phyloP scores from a whole-genome alignment of 2,113 vertebrate genomes.

The Taurulus bubalis region DNA sequence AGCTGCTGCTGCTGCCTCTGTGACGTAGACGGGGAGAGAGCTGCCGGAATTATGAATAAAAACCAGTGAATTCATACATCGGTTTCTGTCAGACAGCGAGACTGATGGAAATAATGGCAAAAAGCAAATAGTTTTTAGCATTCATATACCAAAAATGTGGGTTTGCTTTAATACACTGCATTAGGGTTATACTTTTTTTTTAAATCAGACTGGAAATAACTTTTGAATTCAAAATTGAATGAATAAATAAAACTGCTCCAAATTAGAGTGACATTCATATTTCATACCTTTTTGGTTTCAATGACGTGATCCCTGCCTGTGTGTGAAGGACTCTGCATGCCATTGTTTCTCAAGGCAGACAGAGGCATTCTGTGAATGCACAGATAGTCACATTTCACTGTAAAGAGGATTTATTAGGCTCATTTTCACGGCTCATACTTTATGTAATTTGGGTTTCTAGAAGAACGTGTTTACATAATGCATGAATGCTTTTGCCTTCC shows the following conservation, averaged over 20 bases:
- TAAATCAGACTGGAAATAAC: not conserved
- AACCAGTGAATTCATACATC: slow-evolving; percentile 12
- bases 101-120: slow-evolving; percentile 16
- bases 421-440: not conserved
- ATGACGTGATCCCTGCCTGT: not conserved
- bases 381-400: not conserved
- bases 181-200: not conserved
- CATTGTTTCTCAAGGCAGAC: not conserved
- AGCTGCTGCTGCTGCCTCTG: slow-evolving; percentile 29
- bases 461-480: not conserved
- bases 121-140: not conserved
- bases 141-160: not conserved
- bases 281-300: not conserved
- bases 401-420: not conserved
- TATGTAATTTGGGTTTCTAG: not conserved
- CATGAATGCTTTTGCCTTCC: not conserved
- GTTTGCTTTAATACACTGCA: not conserved
- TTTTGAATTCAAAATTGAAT: not conserved
- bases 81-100: slow-evolving; percentile 35
- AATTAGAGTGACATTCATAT: not conserved
- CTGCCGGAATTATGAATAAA: slow-evolving; percentile 55
- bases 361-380: not conserved
- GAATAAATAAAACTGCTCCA: not conserved
- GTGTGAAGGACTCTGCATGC: not conserved
- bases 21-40: slow-evolving; percentile 36